Conservation (phyloP, 2,113 vertebrate genomes). For the Macrotis lagotis region DNA sequence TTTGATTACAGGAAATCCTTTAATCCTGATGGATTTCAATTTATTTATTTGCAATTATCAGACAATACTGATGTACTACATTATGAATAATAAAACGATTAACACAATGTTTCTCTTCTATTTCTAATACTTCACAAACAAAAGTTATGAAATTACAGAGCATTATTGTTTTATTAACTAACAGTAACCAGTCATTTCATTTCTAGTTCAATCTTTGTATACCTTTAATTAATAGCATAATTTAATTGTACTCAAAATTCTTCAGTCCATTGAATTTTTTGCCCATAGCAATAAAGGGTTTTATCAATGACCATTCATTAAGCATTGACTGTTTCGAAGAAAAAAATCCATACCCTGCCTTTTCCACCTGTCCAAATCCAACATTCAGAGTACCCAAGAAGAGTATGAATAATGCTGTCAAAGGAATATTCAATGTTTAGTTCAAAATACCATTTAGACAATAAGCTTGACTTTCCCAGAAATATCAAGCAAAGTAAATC, state of each 20-base stretch:
- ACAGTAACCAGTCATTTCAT: background rate
- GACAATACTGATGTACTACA: background rate
- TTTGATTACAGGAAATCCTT: background rate
- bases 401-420: background rate
- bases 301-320: background rate
- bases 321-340: background rate
- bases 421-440: background rate
- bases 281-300: constrained; percentile 14
- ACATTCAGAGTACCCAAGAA: background rate
- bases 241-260: background rate
- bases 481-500: background rate
- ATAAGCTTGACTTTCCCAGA: background rate
- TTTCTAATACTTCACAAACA: constrained; percentile 12
- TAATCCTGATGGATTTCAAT: constrained; percentile 4
- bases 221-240: background rate
- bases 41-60: background rate
- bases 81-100: constrained; percentile 7
- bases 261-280: background rate
- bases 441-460: background rate
- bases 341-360: background rate
- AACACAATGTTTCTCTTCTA: background rate
- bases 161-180: constrained; percentile 27
- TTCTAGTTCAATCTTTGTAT: background rate
- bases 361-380: background rate
- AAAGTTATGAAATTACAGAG: background rate